Evolutionary conservation across 2,113 vertebrate genomes (phyloP).

Genomic region (Cyrtonyx montezumae): DNA sequence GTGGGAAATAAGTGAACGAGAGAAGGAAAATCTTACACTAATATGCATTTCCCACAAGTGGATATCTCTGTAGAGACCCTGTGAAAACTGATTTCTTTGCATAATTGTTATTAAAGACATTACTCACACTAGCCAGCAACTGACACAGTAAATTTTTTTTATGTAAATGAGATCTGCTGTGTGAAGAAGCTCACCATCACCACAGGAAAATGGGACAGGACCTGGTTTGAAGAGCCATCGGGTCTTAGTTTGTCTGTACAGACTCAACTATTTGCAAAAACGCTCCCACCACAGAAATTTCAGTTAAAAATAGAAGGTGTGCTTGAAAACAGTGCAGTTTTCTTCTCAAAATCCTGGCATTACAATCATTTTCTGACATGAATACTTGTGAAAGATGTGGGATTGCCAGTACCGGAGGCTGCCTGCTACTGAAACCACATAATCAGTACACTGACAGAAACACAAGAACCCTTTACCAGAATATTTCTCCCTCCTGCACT

Average conservation of each 20-base stretch:
- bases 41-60: neutral
- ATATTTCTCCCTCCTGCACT: neutral
- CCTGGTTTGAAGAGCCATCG: neutral
- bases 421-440: neutral
- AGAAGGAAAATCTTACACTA: neutral
- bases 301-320: conserved; percentile 38
- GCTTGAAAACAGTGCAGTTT: neutral
- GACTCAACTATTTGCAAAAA: neutral
- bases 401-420: neutral
- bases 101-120: neutral
- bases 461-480: neutral
- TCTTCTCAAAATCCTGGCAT: conserved; percentile 9
- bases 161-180: neutral
- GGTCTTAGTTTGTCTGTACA: neutral
- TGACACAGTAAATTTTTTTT: neutral
- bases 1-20: neutral
- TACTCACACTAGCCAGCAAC: neutral
- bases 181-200: neutral
- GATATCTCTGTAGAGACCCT: neutral
- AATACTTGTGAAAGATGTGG: neutral
- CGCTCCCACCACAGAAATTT: conserved; percentile 7
- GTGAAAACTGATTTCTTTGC: neutral
- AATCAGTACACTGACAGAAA: neutral
- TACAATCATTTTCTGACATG: neutral
- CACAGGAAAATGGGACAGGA: neutral